Conservation (phyloP, 2,797 vertebrate species). For the Mionectes olivaceus region DNA sequence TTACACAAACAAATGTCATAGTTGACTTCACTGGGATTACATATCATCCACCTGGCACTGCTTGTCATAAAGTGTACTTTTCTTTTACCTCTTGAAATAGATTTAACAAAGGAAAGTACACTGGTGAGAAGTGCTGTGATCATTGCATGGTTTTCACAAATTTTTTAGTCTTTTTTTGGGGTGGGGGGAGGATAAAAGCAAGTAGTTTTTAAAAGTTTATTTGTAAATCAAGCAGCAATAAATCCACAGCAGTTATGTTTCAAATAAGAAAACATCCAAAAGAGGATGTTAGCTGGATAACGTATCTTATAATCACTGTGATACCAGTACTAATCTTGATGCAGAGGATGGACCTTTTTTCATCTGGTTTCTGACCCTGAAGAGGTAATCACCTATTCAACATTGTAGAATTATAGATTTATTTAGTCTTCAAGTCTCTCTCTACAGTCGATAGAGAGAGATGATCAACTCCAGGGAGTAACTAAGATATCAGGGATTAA, state of each 20-base stretch:
- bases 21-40: background rate
- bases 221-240: background rate
- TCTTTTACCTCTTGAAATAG: background rate
- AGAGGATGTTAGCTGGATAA: background rate
- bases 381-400: background rate
- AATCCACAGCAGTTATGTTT: background rate
- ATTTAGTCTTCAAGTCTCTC: background rate
- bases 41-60: background rate
- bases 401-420: background rate
- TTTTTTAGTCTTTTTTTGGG: background rate
- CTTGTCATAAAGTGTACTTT: background rate
- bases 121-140: background rate
- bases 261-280: background rate
- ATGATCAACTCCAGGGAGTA: fast-evolving
- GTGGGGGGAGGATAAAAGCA: fast-evolving
- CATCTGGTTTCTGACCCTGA: background rate
- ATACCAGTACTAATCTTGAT: background rate
- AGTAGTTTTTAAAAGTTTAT: background rate
- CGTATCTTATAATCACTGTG: background rate
- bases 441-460: background rate
- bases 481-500: background rate
- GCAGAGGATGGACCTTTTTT: background rate
- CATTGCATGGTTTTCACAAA: background rate
- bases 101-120: background rate
- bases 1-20: background rate